Percentiles rank a stretch among this genome's conserved stretches.
Conservation (phyloP, 2,797 vertebrate genomes). For the Tolypeutes matacus region DNA sequence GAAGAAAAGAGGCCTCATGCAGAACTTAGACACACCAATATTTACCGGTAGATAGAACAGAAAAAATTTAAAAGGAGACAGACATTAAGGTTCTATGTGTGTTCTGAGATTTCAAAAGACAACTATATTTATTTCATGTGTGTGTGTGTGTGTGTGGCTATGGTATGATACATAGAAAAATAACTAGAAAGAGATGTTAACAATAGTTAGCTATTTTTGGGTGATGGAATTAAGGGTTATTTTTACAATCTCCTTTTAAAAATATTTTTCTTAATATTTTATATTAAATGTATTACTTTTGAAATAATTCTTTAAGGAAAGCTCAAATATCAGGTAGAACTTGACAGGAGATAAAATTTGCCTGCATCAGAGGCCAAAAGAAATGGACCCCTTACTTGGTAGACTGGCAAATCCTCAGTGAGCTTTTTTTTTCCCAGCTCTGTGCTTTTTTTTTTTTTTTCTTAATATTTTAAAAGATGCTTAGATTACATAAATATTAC, state of each 20-base stretch:
- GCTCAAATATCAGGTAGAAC: background rate
- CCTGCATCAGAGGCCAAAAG: background rate
- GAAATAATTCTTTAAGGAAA: slow-evolving; percentile 11
- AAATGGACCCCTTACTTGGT: background rate
- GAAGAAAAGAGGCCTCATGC: background rate
- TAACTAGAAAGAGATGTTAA: background rate
- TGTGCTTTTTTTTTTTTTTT: too few relatives aligned
- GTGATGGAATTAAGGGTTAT: background rate
- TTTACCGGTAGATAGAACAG: background rate
- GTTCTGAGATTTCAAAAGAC: background rate
- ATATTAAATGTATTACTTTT: slow-evolving; percentile 15
- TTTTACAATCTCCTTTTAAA: background rate
- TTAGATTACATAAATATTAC: too few relatives aligned
- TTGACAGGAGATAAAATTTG: background rate
- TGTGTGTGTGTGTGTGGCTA: too few relatives aligned
- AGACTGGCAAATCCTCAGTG: background rate
- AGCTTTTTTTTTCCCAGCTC: too few relatives aligned
- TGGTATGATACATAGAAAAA: background rate
- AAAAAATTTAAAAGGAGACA: background rate
- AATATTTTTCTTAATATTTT: background rate
- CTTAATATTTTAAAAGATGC: too few relatives aligned
- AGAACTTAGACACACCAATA: background rate
- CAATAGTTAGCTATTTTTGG: background rate
- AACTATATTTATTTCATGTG: too few relatives aligned
- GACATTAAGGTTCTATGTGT: background rate